These are phyloP conservation scores for Pogonognathellus flavescens DNA, from an alignment of 1,140 invertebrate species.

Conservation along the genomic window DNA sequence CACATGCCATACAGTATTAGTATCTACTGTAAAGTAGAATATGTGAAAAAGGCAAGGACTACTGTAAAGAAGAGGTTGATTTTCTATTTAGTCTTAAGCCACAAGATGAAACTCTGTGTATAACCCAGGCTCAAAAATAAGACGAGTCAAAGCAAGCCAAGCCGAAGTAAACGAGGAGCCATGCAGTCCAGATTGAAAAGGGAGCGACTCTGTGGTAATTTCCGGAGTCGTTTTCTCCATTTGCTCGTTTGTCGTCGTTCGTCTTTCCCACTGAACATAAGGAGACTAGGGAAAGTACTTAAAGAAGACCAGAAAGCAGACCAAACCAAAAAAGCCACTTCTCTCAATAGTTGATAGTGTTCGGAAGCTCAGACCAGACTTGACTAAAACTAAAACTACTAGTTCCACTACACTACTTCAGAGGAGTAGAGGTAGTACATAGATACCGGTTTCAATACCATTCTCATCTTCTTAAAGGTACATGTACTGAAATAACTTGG, in stretches of 20 bases:
- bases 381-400: too few relatives aligned
- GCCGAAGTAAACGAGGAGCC: conserved; percentile 37
- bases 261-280: conserved; percentile 47
- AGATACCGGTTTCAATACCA: not conserved
- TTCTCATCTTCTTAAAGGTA: conserved; percentile 17
- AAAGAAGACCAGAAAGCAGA: conserved; percentile 46
- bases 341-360: not conserved
- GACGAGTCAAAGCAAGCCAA: conserved; percentile 12
- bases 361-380: too few relatives aligned
- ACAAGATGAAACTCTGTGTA: not conserved
- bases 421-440: not conserved
- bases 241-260: conserved; percentile 62
- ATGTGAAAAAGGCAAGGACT: not conserved
- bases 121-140: not conserved
- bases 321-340: conserved; percentile 41
- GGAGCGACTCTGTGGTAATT: conserved; percentile 60
- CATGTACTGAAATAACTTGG: too few relatives aligned
- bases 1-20: too few relatives aligned
- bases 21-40: not conserved
- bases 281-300: conserved; percentile 46
- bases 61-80: not conserved
- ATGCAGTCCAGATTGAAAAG: conserved; percentile 52
- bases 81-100: conserved; percentile 28
- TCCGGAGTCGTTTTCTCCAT: conserved; percentile 63
- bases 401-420: not conserved